Conservation (phyloP, 2,113 vertebrate species). For the Cottus gobio region DNA sequence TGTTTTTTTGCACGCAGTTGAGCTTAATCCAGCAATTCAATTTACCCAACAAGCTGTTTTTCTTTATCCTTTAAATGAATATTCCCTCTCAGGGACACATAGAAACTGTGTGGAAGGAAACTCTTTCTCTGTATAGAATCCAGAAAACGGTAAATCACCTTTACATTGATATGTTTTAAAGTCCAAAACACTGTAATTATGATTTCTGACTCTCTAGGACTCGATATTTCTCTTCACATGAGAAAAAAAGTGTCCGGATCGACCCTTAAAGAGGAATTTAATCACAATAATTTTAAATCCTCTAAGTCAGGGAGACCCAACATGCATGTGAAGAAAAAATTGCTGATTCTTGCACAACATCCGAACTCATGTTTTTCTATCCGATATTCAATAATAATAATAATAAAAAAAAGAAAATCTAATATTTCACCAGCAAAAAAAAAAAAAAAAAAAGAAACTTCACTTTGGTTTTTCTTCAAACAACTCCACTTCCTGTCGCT, state of each 20-base stretch:
- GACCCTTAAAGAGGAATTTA: background rate
- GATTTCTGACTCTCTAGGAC: background rate
- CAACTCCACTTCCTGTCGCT: slow-evolving; percentile 48
- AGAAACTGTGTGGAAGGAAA: background rate
- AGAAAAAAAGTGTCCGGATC: background rate
- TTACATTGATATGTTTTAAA: too few relatives aligned
- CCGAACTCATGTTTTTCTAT: too few relatives aligned
- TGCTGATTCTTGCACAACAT: too few relatives aligned
- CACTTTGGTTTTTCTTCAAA: slow-evolving; percentile 38
- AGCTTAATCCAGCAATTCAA: background rate
- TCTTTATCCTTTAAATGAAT: background rate
- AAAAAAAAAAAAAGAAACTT: too few relatives aligned
- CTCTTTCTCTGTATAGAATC: background rate
- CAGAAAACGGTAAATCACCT: too few relatives aligned
- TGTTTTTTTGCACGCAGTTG: too few relatives aligned
- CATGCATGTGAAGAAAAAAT: too few relatives aligned
- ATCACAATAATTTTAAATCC: too few relatives aligned
- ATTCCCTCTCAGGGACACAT: background rate
- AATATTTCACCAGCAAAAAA: too few relatives aligned
- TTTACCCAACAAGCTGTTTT: background rate
- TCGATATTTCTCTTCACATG: background rate
- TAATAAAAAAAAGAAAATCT: too few relatives aligned
- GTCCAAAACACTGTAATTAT: background rate
- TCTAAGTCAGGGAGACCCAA: too few relatives aligned
- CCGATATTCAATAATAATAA: too few relatives aligned